Conservation (phyloP, 2,113 vertebrate genomes). For the Melanostigma gelatinosum region DNA sequence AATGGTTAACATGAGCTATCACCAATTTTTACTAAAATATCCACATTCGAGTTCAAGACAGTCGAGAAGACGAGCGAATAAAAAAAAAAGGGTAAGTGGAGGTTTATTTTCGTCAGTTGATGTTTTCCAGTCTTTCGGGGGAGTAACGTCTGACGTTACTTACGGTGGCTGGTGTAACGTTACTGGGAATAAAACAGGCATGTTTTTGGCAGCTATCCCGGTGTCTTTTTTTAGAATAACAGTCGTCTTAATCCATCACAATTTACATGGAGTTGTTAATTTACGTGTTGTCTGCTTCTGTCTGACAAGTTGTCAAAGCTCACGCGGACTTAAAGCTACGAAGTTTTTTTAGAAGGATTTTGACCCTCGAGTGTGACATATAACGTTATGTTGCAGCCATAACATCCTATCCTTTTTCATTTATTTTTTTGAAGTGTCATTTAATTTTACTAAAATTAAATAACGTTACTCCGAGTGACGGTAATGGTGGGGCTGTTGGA, state of each 20-base stretch:
- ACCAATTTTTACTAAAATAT: constrained; percentile 85
- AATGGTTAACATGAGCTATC: constrained; percentile 90
- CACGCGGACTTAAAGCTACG: not conserved
- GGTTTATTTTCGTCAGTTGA: not conserved
- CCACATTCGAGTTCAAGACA: constrained; percentile 83
- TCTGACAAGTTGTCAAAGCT: constrained; percentile 44
- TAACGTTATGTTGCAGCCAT: not conserved
- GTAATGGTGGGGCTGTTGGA: constrained; percentile 5
- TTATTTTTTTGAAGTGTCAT: not conserved
- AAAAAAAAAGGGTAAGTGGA: constrained; percentile 85
- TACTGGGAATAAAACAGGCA: constrained; percentile 13
- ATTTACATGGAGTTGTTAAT: not conserved
- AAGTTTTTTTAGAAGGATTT: constrained; percentile 46
- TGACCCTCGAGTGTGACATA: not conserved
- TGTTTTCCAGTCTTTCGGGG: constrained; percentile 25
- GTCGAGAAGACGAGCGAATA: constrained; percentile 85
- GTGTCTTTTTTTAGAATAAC: constrained; percentile 68
- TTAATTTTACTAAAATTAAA: not conserved
- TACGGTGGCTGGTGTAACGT: constrained; percentile 9
- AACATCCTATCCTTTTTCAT: rapidly evolving
- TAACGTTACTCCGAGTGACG: not conserved
- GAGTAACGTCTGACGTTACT: constrained; percentile 16
- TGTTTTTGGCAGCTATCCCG: constrained; percentile 70
- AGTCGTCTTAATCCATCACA: constrained; percentile 66
- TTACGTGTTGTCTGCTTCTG: not conserved